Evolutionary conservation across 2,888 invertebrate species (phyloP), one percentile per base, ranked within the genome.

Genomic region (Drosophila bunnanda): DNA sequence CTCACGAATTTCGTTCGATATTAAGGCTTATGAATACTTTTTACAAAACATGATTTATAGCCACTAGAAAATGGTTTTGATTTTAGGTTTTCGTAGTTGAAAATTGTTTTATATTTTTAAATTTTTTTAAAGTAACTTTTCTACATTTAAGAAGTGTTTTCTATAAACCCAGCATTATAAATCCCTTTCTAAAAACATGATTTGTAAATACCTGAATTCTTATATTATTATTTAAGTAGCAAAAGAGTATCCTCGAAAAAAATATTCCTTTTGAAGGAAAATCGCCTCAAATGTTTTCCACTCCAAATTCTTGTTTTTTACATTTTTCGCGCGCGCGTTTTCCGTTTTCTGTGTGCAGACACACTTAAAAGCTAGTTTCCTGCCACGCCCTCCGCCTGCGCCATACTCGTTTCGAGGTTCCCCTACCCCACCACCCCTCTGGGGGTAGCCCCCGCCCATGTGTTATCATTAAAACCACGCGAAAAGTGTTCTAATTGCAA

Each of bases 311-410:
- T n/a, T 46, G 17, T 52, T 34, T 34, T 32, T 0, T 17, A 13
- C 32, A 50, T 32, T 50, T 32, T 32, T 20, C 22, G 20, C 32
- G 20, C 10, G 38, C 44, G n/a, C 58, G 30, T 43, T 57, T 39
- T 60, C 50, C 58, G 30, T 43, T 57, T 39, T 60, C 50, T 56
- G 60, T 64, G 85, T 62, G 87, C 83, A 81, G 83, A 78, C 83
- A 76, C 76, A 86, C 81, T 81, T 81, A 86, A 86, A 81, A 81
- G 84, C 81, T 81, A 80, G 87, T 80, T 81, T 81, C 81, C 87
- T 81, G 81, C 67, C 77, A 82, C 82, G 80, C 86, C 86, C 61
- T 46, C 38, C 36, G 62, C 64, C 66, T 32, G 66, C 69, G 38
- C 60, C 43, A 57, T 38, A 69, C 55, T 55, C 32, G 32, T 58